phyloP scores from a whole-genome alignment of 2,888 invertebrate genomes.

The Oscheius sp. region DNA sequence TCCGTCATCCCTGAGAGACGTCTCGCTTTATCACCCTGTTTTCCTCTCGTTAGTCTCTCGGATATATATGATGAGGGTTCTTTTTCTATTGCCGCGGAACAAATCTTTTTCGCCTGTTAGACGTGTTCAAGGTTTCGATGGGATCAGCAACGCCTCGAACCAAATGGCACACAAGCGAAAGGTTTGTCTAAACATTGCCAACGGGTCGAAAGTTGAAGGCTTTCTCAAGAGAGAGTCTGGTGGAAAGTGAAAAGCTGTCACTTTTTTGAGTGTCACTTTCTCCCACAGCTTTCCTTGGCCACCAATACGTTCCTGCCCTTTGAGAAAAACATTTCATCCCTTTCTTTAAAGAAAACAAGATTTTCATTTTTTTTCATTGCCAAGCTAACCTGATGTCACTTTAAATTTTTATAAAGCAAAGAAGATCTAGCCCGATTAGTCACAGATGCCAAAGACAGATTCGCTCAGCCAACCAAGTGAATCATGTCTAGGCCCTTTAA shows the following conservation, averaged over 20 bases:
- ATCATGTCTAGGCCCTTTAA: too few relatives aligned
- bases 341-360: too few relatives aligned
- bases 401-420: neutral
- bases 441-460: too few relatives aligned
- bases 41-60: conserved; percentile 20
- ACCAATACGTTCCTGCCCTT: neutral
- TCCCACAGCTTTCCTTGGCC: neutral
- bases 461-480: too few relatives aligned
- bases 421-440: too few relatives aligned
- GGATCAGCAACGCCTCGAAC: conserved; percentile 18
- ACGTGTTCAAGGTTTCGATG: conserved; percentile 3
- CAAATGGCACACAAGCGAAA: conserved; percentile 15
- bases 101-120: conserved; percentile 11
- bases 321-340: neutral
- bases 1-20: conserved; percentile 11
- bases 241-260: conserved; percentile 2
- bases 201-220: neutral
- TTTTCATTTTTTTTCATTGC: neutral
- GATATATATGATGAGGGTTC: neutral
- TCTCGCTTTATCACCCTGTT: conserved; percentile 24
- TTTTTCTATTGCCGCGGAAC: conserved; percentile 3
- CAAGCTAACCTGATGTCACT: conserved; percentile 14
- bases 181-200: neutral
- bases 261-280: conserved; percentile 2
- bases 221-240: too few relatives aligned